These are phyloP conservation scores for Cryptosula pallasiana DNA, from an alignment of 2,888 invertebrate genomes.

Conservation along the genomic window DNA sequence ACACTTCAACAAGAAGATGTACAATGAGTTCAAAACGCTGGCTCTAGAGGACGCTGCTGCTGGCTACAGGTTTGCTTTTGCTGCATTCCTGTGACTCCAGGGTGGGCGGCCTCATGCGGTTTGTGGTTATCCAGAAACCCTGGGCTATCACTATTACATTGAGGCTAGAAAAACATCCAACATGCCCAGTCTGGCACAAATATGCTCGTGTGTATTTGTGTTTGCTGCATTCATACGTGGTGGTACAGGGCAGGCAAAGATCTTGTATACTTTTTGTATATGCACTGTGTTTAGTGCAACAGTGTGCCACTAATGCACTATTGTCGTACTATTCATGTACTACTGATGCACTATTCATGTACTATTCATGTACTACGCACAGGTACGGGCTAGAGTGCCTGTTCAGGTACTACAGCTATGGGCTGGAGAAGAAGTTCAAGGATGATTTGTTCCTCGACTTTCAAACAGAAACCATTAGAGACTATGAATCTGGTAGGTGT, in stretches of 20 bases:
- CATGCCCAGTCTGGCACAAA: too few relatives aligned
- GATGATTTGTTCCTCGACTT: slow-evolving; percentile 93
- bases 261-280: too few relatives aligned
- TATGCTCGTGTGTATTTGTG: too few relatives aligned
- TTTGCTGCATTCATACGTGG: too few relatives aligned
- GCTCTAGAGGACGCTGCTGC: slow-evolving; percentile 89
- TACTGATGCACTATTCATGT: too few relatives aligned
- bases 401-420: slow-evolving; percentile 97
- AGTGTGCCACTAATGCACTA: too few relatives aligned
- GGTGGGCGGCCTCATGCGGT: not conserved
- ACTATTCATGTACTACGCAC: too few relatives aligned
- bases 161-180: slow-evolving; percentile 16
- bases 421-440: slow-evolving; percentile 90
- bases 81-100: too few relatives aligned
- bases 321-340: too few relatives aligned
- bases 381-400: slow-evolving; percentile 63
- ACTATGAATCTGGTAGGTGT: slow-evolving; percentile 74
- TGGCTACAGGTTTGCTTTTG: slow-evolving; percentile 83
- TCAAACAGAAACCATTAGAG: slow-evolving; percentile 82
- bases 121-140: slow-evolving; percentile 24
- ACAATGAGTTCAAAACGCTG: slow-evolving; percentile 83
- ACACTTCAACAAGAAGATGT: slow-evolving; percentile 97
- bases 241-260: too few relatives aligned
- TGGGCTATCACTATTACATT: slow-evolving; percentile 25
- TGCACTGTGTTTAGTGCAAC: too few relatives aligned